Conservation (phyloP, 1,140 invertebrate species). For the Paraescarpia echinospica region DNA sequence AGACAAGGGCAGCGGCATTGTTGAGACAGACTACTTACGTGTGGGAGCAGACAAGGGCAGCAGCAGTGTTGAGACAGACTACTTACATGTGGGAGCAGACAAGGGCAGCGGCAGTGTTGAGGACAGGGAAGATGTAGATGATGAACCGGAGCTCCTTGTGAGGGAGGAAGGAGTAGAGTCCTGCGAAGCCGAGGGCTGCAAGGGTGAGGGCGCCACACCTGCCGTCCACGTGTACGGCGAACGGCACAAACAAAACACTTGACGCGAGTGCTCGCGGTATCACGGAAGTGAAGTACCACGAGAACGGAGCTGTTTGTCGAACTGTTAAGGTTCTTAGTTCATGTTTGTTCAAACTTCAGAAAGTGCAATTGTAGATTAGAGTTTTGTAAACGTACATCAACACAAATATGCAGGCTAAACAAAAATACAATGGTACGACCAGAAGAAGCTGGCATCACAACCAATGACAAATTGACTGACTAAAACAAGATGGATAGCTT, state of each 20-base stretch:
- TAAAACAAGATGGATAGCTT: not conserved
- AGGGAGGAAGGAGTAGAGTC: constrained; percentile 92
- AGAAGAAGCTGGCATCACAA: not conserved
- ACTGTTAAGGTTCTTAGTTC: constrained; percentile 14
- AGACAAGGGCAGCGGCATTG: too few relatives aligned
- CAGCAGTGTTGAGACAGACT: too few relatives aligned
- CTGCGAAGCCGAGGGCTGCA: constrained; percentile 80
- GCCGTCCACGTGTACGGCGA: constrained; percentile 76
- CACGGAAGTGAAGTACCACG: constrained; percentile 99
- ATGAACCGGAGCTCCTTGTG: constrained; percentile 99
- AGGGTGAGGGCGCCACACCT: constrained; percentile 70
- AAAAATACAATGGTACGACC: not conserved
- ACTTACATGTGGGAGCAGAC: constrained; percentile 87
- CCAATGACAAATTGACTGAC: not conserved
- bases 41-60: too few relatives aligned
- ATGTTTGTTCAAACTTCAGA: too few relatives aligned
- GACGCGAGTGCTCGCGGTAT: constrained; percentile 84
- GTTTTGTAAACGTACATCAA: too few relatives aligned
- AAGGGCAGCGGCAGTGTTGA: constrained; percentile 87
- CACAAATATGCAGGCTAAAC: too few relatives aligned
- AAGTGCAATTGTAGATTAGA: too few relatives aligned
- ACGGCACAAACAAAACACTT: constrained; percentile 78
- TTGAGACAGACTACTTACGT: too few relatives aligned
- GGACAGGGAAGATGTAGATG: constrained; percentile 91
- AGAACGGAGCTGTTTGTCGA: constrained; percentile 83